These are phyloP conservation scores for Drosophila suboccidentalis DNA, from an alignment of 2,888 invertebrate genomes.

Conservation along the genomic window DNA sequence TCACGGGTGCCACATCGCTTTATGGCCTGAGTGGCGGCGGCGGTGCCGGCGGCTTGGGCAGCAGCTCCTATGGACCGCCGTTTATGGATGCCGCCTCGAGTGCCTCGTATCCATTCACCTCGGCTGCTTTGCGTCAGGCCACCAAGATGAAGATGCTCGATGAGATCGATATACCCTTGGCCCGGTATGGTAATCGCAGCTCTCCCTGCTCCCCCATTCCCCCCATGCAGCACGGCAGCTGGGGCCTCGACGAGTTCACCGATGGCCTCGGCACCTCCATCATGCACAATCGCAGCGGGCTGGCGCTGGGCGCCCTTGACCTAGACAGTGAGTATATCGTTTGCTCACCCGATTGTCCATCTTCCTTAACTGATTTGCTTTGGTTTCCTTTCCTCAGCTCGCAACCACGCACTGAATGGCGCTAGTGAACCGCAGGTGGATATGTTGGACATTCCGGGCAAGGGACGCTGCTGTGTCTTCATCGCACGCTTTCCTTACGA, in stretches of 20 bases:
- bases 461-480: constrained; percentile 96
- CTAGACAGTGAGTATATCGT: constrained; percentile 82
- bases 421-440: constrained; percentile 92
- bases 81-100: constrained; percentile 83
- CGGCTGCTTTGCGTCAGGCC: constrained; percentile 89
- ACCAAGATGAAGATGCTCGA: constrained; percentile 90
- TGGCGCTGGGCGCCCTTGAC: constrained; percentile 86
- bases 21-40: constrained; percentile 74
- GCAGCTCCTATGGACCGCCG: constrained; percentile 81
- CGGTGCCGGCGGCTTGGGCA: constrained; percentile 80
- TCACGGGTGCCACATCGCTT: constrained; percentile 79
- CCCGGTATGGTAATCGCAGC: constrained; percentile 88
- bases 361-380: too few relatives aligned
- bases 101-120: constrained; percentile 87
- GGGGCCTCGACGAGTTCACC: constrained; percentile 88
- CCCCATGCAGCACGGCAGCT: constrained; percentile 87
- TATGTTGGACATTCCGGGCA: constrained; percentile 97
- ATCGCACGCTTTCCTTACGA: constrained; percentile 93
- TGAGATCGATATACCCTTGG: constrained; percentile 89
- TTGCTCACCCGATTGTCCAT: background rate
- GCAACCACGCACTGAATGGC: constrained; percentile 87
- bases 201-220: constrained; percentile 90
- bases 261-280: constrained; percentile 88
- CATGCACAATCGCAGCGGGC: constrained; percentile 88
- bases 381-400: constrained; percentile 69